A percentile compares a stretch with the other conserved stretches of the same genome.
These are phyloP conservation scores for Macquaria australasica DNA, from an alignment of 2,113 vertebrate species.

Conservation along the genomic window DNA sequence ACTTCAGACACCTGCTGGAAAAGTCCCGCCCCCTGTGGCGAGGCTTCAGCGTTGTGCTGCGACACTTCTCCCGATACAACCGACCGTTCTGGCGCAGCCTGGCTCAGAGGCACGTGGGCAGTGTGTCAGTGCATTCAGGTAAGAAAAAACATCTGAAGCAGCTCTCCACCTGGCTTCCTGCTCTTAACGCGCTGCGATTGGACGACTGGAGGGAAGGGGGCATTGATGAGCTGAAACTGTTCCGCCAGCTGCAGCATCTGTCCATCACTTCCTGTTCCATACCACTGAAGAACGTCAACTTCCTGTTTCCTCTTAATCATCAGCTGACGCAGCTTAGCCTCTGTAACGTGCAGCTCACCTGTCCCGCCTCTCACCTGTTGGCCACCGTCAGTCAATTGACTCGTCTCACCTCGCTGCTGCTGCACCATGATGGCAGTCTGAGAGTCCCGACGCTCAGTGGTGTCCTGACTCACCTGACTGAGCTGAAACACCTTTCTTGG, in stretches of 20 bases:
- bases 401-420: constrained; percentile 38
- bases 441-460: neutral
- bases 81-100: constrained; percentile 61
- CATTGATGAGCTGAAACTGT: constrained; percentile 21
- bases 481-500: constrained; percentile 61
- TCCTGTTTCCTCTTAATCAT: constrained; percentile 45
- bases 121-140: constrained; percentile 12
- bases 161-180: constrained; percentile 42
- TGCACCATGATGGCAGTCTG: constrained; percentile 63
- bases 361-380: constrained; percentile 33
- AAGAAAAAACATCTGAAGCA: constrained; percentile 52
- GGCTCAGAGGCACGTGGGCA: constrained; percentile 55
- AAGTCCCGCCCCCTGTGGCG: constrained; percentile 54
- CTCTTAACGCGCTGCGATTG: constrained; percentile 25
- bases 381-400: constrained; percentile 41
- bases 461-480: constrained; percentile 22
- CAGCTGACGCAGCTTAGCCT: constrained; percentile 58
- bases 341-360: constrained; percentile 58
- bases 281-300: constrained; percentile 16
- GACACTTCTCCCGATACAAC: constrained; percentile 43
- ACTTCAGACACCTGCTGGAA: constrained; percentile 63
- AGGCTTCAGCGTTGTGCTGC: constrained; percentile 54
- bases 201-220: constrained; percentile 39
- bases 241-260: constrained; percentile 26
- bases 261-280: constrained; percentile 25